Evolutionary conservation across 2,113 vertebrate species (phyloP).

Genomic region (Tragulus kanchil): DNA sequence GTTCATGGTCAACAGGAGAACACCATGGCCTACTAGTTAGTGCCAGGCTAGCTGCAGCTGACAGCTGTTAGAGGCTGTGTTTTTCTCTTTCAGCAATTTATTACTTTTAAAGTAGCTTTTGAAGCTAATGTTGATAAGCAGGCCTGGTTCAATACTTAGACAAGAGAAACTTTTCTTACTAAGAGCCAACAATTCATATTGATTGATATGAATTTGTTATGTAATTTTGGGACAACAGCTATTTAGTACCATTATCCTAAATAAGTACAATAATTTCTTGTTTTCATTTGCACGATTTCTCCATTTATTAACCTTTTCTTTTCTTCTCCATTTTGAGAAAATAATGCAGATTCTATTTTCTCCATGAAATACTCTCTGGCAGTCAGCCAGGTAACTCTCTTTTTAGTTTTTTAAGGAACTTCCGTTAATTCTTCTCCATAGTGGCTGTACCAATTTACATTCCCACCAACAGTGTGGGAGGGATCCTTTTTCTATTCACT

Average conservation of each 20-base stretch:
- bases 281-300: conserved; percentile 13
- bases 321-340: conserved; percentile 39
- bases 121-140: conserved; percentile 21
- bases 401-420: too few species aligned
- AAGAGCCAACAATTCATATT: neutral
- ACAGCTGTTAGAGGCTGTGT: neutral
- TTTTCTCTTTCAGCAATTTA: neutral
- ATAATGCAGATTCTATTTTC: conserved; percentile 17
- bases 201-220: conserved; percentile 36
- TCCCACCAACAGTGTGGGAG: neutral
- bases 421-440: too few species aligned
- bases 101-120: conserved; percentile 41
- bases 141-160: neutral
- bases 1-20: neutral
- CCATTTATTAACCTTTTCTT: conserved; percentile 4
- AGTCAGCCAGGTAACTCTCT: neutral
- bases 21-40: neutral
- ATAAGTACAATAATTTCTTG: neutral
- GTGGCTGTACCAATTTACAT: too few species aligned
- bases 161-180: conserved; percentile 21
- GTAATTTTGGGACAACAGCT: neutral
- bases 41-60: neutral
- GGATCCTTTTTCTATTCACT: neutral
- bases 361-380: neutral
- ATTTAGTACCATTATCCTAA: neutral